Conservation (phyloP, 2,888 invertebrate genomes). For the Apamea crenata region DNA sequence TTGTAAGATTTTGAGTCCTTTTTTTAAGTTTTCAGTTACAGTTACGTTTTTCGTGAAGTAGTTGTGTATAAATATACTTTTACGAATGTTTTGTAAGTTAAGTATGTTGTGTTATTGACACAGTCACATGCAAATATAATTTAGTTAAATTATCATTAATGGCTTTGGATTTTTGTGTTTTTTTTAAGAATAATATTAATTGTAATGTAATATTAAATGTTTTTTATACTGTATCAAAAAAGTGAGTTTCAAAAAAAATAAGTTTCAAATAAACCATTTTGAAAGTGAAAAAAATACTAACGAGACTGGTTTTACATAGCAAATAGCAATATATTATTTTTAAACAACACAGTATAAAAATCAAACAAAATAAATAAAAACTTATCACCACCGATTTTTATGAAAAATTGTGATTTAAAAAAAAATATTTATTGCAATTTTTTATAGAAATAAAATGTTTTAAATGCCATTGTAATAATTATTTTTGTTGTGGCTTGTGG, state of each 20-base stretch:
- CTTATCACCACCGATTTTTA: conserved; percentile 26
- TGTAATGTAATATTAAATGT: too few relatives aligned
- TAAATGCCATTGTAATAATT: neutral
- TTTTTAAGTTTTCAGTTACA: conserved; percentile 51
- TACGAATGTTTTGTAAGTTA: conserved; percentile 31
- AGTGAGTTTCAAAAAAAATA: too few relatives aligned
- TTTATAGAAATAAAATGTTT: neutral
- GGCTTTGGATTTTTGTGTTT: neutral
- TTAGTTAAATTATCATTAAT: neutral
- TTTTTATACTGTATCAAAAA: conserved; percentile 32
- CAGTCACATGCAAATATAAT: conserved; percentile 10
- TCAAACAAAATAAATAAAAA: neutral
- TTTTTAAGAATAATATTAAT: neutral
- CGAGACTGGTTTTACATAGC: neutral
- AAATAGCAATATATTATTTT: neutral
- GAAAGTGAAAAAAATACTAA: neutral
- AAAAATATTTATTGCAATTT: neutral
- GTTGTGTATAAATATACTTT: conserved; percentile 4
- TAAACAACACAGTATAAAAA: neutral
- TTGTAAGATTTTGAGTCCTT: conserved; percentile 36
- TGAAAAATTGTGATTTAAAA: conserved; percentile 11
- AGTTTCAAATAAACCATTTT: neutral
- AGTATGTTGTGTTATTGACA: too few relatives aligned
- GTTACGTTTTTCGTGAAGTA: conserved; percentile 45
- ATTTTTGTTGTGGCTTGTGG: too few relatives aligned